A percentile compares a stretch with the other conserved stretches of the same genome.
Evolutionary conservation across 2,888 invertebrate genomes (phyloP).

Genomic region (Nymphalis urticae): DNA sequence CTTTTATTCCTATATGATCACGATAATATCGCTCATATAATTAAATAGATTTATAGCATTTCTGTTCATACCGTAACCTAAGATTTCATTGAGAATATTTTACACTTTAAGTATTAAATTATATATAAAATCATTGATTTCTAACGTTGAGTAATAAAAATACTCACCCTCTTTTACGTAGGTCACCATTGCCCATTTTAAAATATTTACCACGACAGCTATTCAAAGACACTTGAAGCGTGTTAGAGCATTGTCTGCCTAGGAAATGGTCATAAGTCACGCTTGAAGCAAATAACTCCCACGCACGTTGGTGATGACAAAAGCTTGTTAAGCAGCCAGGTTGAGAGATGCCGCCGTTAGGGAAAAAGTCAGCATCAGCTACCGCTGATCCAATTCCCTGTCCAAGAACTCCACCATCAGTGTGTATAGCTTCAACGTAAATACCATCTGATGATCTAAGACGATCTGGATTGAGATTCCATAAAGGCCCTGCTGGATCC

Average conservation of each 20-base stretch:
- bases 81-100: too few species aligned
- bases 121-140: not conserved
- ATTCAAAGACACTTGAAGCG: conserved; percentile 46
- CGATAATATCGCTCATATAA: too few species aligned
- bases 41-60: not conserved
- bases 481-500: conserved; percentile 70
- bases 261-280: conserved; percentile 52
- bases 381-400: conserved; percentile 46
- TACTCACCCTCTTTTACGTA: conserved; percentile 55
- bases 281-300: conserved; percentile 53
- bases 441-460: conserved; percentile 53
- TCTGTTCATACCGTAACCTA: not conserved
- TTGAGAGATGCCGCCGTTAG: conserved; percentile 74
- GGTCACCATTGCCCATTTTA: conserved; percentile 53
- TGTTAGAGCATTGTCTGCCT: conserved; percentile 47
- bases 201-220: conserved; percentile 49
- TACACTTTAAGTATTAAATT: too few species aligned
- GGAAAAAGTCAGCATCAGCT: conserved; percentile 81
- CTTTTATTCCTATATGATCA: too few species aligned
- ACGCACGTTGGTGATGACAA: conserved; percentile 58
- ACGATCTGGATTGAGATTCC: conserved; percentile 50
- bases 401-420: conserved; percentile 56
- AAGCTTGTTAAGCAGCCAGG: conserved; percentile 53
- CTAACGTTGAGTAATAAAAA: not conserved
- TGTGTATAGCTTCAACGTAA: conserved; percentile 72